Evolutionary conservation across 2,888 invertebrate species (phyloP), one percentile per base, ranked within the genome.

Genomic region (Liopterus haemorrhoidalis): DNA sequence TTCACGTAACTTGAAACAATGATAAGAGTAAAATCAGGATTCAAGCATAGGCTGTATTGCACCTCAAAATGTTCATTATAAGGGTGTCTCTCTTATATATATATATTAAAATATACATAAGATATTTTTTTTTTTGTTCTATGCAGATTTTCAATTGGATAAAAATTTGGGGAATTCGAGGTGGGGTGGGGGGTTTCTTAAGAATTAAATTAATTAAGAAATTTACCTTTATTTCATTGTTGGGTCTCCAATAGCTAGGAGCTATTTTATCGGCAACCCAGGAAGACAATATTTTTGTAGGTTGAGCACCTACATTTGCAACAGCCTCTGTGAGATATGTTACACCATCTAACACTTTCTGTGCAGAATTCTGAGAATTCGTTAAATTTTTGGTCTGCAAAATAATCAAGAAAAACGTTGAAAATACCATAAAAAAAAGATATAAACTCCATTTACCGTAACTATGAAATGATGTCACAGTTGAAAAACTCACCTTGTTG

Each of bases 221-320:
- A 62, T 68, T 64, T 64, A 82, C 83, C 59, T 70, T 76, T 49
- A 87, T 85, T 61, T 85, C 79, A 52, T 79, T 70, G 63, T 88
- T 87, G 5, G 85, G 82, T 44, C 78, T 75, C 89, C 88, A 89
- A 65, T 88, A 88, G 24, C 76, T 74, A 1, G 89, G 89, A 9
- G 84, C 84, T 19, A 84, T 77, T 62, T 81, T 78, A 64, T 87
- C 86, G 1, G 85, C 79, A n/a, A 85, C 74, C 81, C 84, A 85
- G 46, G 79, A 75, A 18, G 76, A 73, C 1, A 87, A 57, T 2
- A 73, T 73, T 60, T 78, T 81, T 2, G 82, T 78, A n/a, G 85
- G 85, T 53, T 80, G 81, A 3, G 82, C 73, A 9, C 82, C 76
- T 14, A 82, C 78, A 55, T 71, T 81, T 16, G 72, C 69, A 12